Evolutionary conservation across 2,888 invertebrate species (phyloP).

Genomic region (Platynereis dumerilii): DNA sequence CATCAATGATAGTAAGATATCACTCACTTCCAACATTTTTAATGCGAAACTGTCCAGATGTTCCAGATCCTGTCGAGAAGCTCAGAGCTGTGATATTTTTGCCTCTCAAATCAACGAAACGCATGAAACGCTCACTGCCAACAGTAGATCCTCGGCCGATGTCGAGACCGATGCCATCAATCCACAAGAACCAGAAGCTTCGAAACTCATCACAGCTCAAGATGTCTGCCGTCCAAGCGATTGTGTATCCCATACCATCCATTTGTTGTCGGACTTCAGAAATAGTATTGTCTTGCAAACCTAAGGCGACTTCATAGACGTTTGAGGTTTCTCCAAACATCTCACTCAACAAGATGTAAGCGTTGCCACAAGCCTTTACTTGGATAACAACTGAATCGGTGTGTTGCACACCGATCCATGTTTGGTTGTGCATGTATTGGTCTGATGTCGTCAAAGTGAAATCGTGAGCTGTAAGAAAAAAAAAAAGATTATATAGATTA

Average conservation of each 20-base stretch:
- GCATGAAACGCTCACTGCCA: not conserved
- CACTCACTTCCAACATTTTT: too few species aligned
- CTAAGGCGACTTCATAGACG: not conserved
- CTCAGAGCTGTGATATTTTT: not conserved
- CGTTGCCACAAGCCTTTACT: not conserved
- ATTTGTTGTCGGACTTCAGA: too few species aligned
- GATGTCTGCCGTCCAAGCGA: too few species aligned
- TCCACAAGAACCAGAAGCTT: too few species aligned
- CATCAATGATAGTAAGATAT: too few species aligned
- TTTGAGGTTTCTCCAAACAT: not conserved
- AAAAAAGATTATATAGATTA: not conserved
- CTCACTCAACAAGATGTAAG: slow-evolving; percentile 6
- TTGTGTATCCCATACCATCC: too few species aligned
- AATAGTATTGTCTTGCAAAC: not conserved
- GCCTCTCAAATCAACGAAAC: not conserved
- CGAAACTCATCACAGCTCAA: too few species aligned
- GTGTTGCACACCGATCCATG: not conserved
- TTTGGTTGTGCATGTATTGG: slow-evolving; percentile 1
- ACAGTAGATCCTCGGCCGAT: not conserved
- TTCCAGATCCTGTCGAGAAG: not conserved
- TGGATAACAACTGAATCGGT: not conserved
- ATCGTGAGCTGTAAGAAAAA: not conserved
- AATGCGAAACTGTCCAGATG: not conserved
- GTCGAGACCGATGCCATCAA: not conserved
- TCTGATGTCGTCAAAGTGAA: not conserved